Evolutionary conservation across 2,888 invertebrate genomes (phyloP), one percentile per base, ranked within the genome.

Genomic region (Callinectes sapidus): DNA sequence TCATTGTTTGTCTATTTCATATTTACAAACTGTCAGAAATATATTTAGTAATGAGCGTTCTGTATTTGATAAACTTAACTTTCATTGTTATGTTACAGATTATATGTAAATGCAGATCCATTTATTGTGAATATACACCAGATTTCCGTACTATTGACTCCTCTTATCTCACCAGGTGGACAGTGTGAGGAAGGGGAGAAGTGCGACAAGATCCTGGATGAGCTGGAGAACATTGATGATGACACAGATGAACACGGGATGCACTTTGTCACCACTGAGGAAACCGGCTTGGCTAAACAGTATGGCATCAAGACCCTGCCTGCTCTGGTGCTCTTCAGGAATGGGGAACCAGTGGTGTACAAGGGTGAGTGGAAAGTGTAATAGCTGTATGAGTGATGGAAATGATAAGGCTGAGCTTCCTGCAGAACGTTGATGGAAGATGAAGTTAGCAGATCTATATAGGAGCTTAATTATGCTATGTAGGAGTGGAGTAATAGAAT

Each of bases 211-310:
- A 98, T 98, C 94, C 96, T 98, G 32, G 97, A 97, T 48, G 98
- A 98, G 95, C 96, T 98, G 93, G 98, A 98, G 96, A 98, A 98
- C 95, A 98, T 98, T 95, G 98, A 98, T 95, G 98, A 98, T 95
- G 98, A 98, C 95, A 96, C 98, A 0, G 98, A 98, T 95, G 98
- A 98, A 96, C 97, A 97, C 92, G 98, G 98, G 91, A 98, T 98
- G 95, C 98, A 98, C 94, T 98, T 98, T 95, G 98, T 98, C 0
- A 98, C 98, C 71, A 98, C 98, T 23, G 98, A 98, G 96, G 98
- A 99, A 95, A 96, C 97, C 8, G 95, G 96, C 1, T 96, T 98
- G 91, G 98, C 98, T 14, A 98, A 98, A 96, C 98, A 98, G 95
- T 97, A 95, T 66, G 97, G 97, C 94, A 97, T 98, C 95, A 98